phyloP scores from a whole-genome alignment of 2,797 vertebrate genomes.

The Telmatherina bonti region DNA sequence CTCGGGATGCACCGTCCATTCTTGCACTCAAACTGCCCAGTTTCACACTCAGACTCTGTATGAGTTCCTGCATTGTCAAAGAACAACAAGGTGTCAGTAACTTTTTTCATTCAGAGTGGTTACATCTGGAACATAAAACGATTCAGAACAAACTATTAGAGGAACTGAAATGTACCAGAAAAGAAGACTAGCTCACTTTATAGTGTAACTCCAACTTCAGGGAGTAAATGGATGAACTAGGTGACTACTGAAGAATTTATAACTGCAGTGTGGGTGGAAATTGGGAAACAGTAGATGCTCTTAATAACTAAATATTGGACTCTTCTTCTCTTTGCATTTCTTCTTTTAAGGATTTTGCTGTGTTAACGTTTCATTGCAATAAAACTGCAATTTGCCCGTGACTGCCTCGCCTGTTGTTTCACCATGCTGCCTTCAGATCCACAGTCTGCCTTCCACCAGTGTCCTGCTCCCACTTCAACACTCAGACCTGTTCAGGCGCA shows the following conservation, averaged over 20 bases:
- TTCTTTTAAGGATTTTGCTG: not conserved
- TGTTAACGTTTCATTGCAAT: not conserved
- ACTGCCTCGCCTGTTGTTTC: constrained; percentile 1
- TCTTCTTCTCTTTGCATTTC: not conserved
- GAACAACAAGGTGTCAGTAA: not conserved
- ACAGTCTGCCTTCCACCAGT: not conserved
- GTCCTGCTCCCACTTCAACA: constrained; percentile 10
- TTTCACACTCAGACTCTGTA: constrained; percentile 90
- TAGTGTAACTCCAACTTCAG: not conserved
- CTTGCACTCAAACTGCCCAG: constrained; percentile 93
- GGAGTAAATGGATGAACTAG: not conserved
- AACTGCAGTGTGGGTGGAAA: no score
- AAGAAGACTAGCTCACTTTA: not conserved
- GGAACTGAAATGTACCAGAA: not conserved
- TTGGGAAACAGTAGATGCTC: not conserved
- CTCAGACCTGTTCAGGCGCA: constrained; percentile 10
- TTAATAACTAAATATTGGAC: not conserved
- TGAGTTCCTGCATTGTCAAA: constrained; percentile 73
- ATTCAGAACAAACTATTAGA: not conserved
- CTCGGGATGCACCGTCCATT: constrained; percentile 95
- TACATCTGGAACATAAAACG: not conserved
- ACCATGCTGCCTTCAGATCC: constrained; percentile 2
- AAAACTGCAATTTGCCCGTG: not conserved
- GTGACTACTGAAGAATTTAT: no score
- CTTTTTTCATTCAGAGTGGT: not conserved